Base-by-base conservation (phyloP, 2,113 vertebrate species). In the Aegithalos caudatus region DNA sequence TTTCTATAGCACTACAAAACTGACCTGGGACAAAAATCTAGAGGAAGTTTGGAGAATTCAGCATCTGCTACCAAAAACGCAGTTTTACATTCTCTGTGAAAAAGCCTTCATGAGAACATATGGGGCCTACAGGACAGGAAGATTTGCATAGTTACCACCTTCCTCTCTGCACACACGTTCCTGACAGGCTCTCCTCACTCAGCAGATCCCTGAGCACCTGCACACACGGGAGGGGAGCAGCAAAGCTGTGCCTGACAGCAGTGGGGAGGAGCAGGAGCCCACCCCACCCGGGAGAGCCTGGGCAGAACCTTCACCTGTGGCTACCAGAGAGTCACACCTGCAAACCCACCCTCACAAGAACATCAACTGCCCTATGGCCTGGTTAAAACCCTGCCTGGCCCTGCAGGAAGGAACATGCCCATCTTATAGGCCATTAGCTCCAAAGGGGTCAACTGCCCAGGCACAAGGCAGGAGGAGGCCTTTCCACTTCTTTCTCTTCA, bases 401-500 rank as follows among this genome's bases (percentile, higher is more conserved):
- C 71, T 42, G 12, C 33, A 78, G 61, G 91, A 87, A 94, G 90
- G 45, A 94, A 81, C 14, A 4, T 1, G 5, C 62, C 81, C 94
- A 62, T 71, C 91, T 69, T 88, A 66, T 6, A 92, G 95, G 86
- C 79, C 85, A 65, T 88, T 86, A 83, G 73, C 90, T 79, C 78
- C 92, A 95, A 94, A 84, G 73, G 86, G 87, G 57, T 94, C 88
- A 88, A 4, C 62, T 66, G 85, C 87, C 81, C 90, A 65, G 44
- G 51, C 33, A 37, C 35, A 79, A 89, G 87, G 87, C 15, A 76
- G 31, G 86, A 94, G 31, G 86, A 94, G 38, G 31, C 65, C 47
- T 90, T 91, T 67, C 38, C 44, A 2, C 27, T 88, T 76, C 37
- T 29, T 48, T 54, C 17, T 62, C 50, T 78, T 35, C 71, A 33